A percentile compares a stretch with the other conserved stretches of the same genome.
Evolutionary conservation across 2,113 vertebrate genomes (phyloP).

Genomic region (Ifrita kowaldi): DNA sequence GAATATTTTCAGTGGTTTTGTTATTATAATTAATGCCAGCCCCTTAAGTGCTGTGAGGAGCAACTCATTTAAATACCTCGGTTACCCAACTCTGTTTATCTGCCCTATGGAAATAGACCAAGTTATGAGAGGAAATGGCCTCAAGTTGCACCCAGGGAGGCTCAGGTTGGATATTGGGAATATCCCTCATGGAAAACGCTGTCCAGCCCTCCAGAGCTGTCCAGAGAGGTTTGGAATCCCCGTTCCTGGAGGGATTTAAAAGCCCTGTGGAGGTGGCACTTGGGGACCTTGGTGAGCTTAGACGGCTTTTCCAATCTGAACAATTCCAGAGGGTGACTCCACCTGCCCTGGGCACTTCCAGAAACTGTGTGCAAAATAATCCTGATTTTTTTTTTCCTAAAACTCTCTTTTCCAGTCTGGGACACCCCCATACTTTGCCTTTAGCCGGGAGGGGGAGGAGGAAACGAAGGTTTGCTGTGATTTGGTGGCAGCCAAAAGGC

Average conservation of each 20-base stretch:
- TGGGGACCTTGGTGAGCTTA: neutral
- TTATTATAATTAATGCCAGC: neutral
- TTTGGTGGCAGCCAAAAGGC: neutral
- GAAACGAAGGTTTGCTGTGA: neutral
- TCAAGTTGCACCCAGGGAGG: neutral
- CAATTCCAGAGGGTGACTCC: neutral
- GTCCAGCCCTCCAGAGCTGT: neutral
- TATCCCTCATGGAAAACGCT: no score
- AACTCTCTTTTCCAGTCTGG: neutral
- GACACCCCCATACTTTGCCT: neutral
- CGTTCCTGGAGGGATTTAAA: neutral
- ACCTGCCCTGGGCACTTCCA: neutral
- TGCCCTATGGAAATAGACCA: fast-evolving
- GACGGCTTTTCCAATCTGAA: neutral
- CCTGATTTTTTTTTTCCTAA: neutral
- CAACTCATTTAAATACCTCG: neutral
- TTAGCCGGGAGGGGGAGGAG: neutral
- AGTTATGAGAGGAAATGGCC: fast-evolving
- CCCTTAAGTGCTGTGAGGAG: neutral
- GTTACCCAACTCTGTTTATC: no score
- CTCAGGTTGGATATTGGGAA: neutral
- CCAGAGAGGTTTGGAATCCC: neutral
- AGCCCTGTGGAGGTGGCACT: neutral
- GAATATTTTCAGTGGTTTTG: neutral
- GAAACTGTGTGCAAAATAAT: neutral